Conservation (phyloP, 2,797 vertebrate species). For the Cichlasoma orientale region DNA sequence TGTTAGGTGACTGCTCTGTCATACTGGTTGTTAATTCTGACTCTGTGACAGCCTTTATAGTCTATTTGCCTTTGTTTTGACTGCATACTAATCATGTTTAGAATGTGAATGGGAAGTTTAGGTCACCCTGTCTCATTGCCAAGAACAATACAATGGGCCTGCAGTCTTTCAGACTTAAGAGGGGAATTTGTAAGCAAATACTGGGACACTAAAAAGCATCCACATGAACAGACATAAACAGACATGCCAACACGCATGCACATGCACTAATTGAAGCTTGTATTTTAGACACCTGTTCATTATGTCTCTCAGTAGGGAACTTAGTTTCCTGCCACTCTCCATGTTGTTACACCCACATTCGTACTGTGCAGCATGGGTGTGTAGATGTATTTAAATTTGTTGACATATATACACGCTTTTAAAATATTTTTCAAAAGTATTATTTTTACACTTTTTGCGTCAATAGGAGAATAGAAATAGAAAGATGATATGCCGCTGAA, state of each 20-base stretch:
- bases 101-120: constrained; percentile 50
- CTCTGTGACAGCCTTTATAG: constrained; percentile 60
- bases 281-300: constrained; percentile 71
- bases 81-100: constrained; percentile 58
- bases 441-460: not conserved
- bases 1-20: constrained; percentile 52
- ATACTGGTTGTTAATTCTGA: constrained; percentile 59
- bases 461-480: not conserved
- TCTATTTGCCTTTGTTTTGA: constrained; percentile 58
- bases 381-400: constrained; percentile 21
- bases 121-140: constrained; percentile 47
- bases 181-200: constrained; percentile 25
- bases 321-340: constrained; percentile 43
- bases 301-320: constrained; percentile 69
- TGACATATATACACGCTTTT: not conserved
- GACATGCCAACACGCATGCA: not conserved
- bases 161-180: constrained; percentile 2
- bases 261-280: constrained; percentile 39
- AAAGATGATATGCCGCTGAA: not conserved
- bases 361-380: constrained; percentile 34
- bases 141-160: constrained; percentile 17
- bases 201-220: not conserved
- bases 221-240: constrained; percentile 4
- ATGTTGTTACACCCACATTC: constrained; percentile 51
- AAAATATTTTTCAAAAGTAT: not conserved